A percentile compares a stretch with the other conserved stretches of the same genome.
phyloP scores from a whole-genome alignment of 1,140 invertebrate genomes.

The Leptinotarsa texana region DNA sequence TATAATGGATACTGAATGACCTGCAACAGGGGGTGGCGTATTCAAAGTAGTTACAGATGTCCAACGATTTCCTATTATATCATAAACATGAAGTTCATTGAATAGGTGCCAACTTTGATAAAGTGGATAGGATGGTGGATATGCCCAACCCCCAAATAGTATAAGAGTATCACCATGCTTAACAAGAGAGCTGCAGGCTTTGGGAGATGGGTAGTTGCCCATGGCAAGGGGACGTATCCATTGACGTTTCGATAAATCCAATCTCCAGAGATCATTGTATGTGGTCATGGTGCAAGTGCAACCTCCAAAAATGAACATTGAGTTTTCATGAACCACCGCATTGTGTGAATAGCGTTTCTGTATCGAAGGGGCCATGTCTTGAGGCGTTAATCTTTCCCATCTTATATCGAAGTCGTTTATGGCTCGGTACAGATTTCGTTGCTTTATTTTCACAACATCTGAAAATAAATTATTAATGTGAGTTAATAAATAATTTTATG shows the following conservation, averaged over 20 bases:
- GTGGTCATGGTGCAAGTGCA: slow-evolving; percentile 93
- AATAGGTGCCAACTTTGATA: slow-evolving; percentile 89
- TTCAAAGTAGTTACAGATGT: slow-evolving; percentile 65
- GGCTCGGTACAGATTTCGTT: slow-evolving; percentile 69
- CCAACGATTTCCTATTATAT: slow-evolving; percentile 84
- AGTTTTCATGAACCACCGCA: slow-evolving; percentile 79
- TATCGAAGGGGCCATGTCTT: slow-evolving; percentile 69
- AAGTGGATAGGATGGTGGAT: slow-evolving; percentile 87
- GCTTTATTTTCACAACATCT: slow-evolving; percentile 75
- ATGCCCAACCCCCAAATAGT: slow-evolving; percentile 94
- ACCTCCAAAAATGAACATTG: slow-evolving; percentile 95
- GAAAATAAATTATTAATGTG: slow-evolving; percentile 47
- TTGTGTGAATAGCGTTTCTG: slow-evolving; percentile 91
- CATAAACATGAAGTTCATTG: slow-evolving; percentile 91
- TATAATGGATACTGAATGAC: slow-evolving; percentile 91
- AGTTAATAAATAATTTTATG: slow-evolving; percentile 15
- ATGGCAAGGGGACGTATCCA: slow-evolving; percentile 82
- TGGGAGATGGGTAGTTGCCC: slow-evolving; percentile 93
- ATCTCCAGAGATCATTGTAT: slow-evolving; percentile 95
- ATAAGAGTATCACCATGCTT: slow-evolving; percentile 80
- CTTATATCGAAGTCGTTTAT: slow-evolving; percentile 69
- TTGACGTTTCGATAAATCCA: slow-evolving; percentile 82
- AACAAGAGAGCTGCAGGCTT: slow-evolving; percentile 91
- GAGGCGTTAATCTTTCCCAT: slow-evolving; percentile 66
- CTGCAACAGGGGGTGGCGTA: slow-evolving; percentile 79